A percentile compares a stretch with the other conserved stretches of the same genome.
Conservation (phyloP, 2,888 invertebrate species). For the Drosophila eohydei region DNA sequence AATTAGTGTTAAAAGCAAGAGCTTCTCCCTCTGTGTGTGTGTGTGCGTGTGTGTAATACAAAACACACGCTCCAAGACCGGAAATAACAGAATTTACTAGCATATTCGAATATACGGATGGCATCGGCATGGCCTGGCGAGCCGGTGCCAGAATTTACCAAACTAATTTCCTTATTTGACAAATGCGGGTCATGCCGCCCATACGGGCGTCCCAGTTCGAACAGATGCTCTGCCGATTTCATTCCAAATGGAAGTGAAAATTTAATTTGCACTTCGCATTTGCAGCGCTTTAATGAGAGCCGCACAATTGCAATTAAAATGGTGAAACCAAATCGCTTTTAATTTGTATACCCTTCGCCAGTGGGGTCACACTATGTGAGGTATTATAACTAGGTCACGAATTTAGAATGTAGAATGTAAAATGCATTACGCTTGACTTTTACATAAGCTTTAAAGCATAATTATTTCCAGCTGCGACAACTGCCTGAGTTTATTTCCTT, state of each 20-base stretch:
- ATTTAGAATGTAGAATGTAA: constrained; percentile 4
- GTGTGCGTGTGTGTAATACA: constrained; percentile 5
- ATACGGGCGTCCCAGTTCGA: background rate
- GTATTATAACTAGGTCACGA: constrained; percentile 17
- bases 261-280: constrained; percentile 37
- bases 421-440: constrained; percentile 8
- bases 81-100: constrained; percentile 27
- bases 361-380: background rate
- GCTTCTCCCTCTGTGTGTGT: constrained; percentile 18
- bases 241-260: constrained; percentile 26
- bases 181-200: constrained; percentile 29
- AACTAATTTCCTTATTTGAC: constrained; percentile 68
- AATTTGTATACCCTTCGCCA: constrained; percentile 17
- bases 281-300: constrained; percentile 53
- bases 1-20: constrained; percentile 72
- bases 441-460: constrained; percentile 4
- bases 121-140: background rate
- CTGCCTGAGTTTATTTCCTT: background rate
- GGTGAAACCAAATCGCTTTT: constrained; percentile 26
- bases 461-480: background rate
- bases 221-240: constrained; percentile 16
- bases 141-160: constrained; percentile 35
- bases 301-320: constrained; percentile 68
- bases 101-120: constrained; percentile 8
- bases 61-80: constrained; percentile 27